Evolutionary conservation across 2,888 invertebrate genomes (phyloP).

Genomic region (Palloptera scutellata): DNA sequence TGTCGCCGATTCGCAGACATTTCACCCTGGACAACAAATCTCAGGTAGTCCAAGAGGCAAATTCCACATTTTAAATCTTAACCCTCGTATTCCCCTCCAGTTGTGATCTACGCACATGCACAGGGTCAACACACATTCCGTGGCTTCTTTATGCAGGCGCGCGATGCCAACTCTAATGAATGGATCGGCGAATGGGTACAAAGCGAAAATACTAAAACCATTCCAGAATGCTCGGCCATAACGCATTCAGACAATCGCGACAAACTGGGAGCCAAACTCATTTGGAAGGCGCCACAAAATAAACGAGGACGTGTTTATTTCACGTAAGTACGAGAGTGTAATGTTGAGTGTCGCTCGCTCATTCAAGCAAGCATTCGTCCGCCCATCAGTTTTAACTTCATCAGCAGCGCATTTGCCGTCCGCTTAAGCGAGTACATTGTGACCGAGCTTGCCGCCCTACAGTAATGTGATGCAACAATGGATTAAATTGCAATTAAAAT

Average conservation of each 20-base stretch:
- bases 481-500: not conserved
- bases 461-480: not conserved
- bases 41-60: conserved; percentile 66
- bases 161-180: conserved; percentile 74
- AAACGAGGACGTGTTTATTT: conserved; percentile 78
- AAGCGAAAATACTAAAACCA: conserved; percentile 77
- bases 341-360: not conserved
- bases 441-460: too few species aligned
- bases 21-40: conserved; percentile 74
- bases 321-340: conserved; percentile 85
- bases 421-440: too few species aligned
- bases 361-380: too few species aligned
- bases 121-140: conserved; percentile 68
- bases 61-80: not conserved
- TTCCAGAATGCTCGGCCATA: conserved; percentile 81
- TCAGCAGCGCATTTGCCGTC: too few species aligned
- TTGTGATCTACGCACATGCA: conserved; percentile 53
- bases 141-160: conserved; percentile 85
- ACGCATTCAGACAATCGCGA: conserved; percentile 81
- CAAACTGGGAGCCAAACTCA: conserved; percentile 75
- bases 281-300: conserved; percentile 78
- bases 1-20: conserved; percentile 71
- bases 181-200: conserved; percentile 81
- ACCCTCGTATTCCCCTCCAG: conserved; percentile 31
- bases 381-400: too few species aligned